A percentile compares a stretch with the other conserved stretches of the same genome.
Conservation (phyloP, 2,888 invertebrate species). For the Octonoba sinensis region DNA sequence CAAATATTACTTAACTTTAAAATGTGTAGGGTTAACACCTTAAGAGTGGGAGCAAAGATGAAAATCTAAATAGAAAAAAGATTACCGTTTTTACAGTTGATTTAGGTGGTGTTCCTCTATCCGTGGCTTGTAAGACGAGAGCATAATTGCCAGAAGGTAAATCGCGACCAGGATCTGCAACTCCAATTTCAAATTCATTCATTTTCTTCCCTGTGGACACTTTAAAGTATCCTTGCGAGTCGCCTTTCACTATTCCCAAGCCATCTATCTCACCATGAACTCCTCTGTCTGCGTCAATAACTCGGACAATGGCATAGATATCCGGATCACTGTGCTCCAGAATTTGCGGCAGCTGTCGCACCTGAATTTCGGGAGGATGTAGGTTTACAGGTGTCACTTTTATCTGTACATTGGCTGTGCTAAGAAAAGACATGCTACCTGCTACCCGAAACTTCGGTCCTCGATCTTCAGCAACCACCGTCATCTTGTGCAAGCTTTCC, state of each 20-base stretch:
- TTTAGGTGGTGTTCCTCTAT: constrained; percentile 84
- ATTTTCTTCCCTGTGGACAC: constrained; percentile 77
- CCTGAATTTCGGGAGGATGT: constrained; percentile 85
- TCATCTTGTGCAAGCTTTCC: constrained; percentile 75
- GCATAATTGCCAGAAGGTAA: constrained; percentile 85
- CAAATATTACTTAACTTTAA: no score
- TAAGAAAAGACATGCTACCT: constrained; percentile 33
- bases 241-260: constrained; percentile 89
- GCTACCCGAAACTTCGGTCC: constrained; percentile 76
- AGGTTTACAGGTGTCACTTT: constrained; percentile 82
- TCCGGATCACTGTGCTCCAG: constrained; percentile 79
- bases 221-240: constrained; percentile 89
- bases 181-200: constrained; percentile 78
- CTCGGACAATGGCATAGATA: constrained; percentile 90
- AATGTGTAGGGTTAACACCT: no score
- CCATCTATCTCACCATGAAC: constrained; percentile 85
- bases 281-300: constrained; percentile 86
- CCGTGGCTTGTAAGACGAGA: constrained; percentile 86
- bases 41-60: no score
- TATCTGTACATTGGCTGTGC: constrained; percentile 77
- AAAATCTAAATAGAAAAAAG: no score
- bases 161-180: constrained; percentile 87
- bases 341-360: constrained; percentile 84
- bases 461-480: constrained; percentile 86
- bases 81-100: constrained; percentile 79